A percentile compares a stretch with the other conserved stretches of the same genome.
Conservation (phyloP, 2,113 vertebrate species). For the Corythoichthys intestinalis region DNA sequence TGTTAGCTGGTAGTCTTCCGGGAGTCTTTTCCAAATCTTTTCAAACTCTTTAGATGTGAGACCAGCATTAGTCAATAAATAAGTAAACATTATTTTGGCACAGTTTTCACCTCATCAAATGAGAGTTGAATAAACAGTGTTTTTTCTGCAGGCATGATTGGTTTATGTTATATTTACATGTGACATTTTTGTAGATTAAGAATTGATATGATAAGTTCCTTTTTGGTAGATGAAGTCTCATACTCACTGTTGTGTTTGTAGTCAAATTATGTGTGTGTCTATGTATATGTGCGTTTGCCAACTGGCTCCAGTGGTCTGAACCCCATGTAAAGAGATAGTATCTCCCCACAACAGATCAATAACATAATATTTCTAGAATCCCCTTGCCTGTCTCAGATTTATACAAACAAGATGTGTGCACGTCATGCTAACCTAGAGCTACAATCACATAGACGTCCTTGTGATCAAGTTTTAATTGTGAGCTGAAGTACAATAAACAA, state of each 20-base stretch:
- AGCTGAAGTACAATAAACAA: conserved; percentile 5
- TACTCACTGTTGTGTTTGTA: conserved; percentile 36
- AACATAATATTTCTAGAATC: conserved; percentile 62
- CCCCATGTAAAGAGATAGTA: conserved; percentile 65
- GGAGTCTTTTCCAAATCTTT: too few species aligned
- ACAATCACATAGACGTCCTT: conserved; percentile 31
- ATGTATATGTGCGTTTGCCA: conserved; percentile 29
- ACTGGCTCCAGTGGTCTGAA: conserved; percentile 64
- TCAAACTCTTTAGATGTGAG: too few species aligned
- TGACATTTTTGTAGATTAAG: conserved; percentile 16
- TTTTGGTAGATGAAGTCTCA: conserved; percentile 30
- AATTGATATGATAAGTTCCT: conserved; percentile 12
- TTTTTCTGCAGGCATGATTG: conserved; percentile 20
- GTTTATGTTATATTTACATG: conserved; percentile 10
- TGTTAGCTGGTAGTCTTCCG: too few species aligned
- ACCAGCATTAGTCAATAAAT: conserved; percentile 39
- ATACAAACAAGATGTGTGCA: conserved; percentile 15
- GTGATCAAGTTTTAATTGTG: conserved; percentile 27
- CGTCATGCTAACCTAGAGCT: conserved; percentile 45
- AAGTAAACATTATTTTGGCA: conserved; percentile 42
- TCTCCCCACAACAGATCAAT: conserved; percentile 69
- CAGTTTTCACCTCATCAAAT: conserved; percentile 25
- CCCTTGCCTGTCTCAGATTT: conserved; percentile 41
- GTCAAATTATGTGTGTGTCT: conserved; percentile 31
- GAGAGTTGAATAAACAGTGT: conserved; percentile 32